phyloP scores from a whole-genome alignment of 2,797 vertebrate species.

The Moxostoma hubbsi region DNA sequence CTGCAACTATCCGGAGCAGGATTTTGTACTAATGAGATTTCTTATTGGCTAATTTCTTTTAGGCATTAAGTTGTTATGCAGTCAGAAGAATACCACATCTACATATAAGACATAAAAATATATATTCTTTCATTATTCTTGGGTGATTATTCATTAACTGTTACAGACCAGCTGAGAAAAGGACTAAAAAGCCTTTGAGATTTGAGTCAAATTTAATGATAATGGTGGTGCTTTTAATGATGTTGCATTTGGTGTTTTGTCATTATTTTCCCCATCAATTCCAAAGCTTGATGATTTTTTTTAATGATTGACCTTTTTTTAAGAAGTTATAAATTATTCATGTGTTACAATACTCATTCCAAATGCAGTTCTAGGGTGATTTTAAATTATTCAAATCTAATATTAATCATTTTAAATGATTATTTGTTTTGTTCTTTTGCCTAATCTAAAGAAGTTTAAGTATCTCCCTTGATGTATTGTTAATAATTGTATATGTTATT shows the following conservation, averaged over 20 bases:
- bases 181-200: neutral
- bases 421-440: too few relatives aligned
- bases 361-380: too few relatives aligned
- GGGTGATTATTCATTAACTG: neutral
- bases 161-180: neutral
- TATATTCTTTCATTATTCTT: neutral
- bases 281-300: slow-evolving; percentile 7
- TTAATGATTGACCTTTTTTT: slow-evolving; percentile 21
- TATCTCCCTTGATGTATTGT: neutral
- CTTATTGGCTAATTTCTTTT: too few relatives aligned
- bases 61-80: neutral
- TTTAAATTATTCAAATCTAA: too few relatives aligned
- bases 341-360: neutral
- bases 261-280: slow-evolving; percentile 6
- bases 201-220: neutral
- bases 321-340: slow-evolving; percentile 5
- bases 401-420: too few relatives aligned
- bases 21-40: too few relatives aligned
- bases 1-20: too few relatives aligned
- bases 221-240: neutral
- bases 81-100: neutral
- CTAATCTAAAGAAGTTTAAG: too few relatives aligned
- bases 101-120: neutral
- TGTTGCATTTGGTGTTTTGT: slow-evolving; percentile 3
- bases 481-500: neutral